phyloP scores from a whole-genome alignment of 2,113 vertebrate genomes.

The Turdus rufiventris region DNA sequence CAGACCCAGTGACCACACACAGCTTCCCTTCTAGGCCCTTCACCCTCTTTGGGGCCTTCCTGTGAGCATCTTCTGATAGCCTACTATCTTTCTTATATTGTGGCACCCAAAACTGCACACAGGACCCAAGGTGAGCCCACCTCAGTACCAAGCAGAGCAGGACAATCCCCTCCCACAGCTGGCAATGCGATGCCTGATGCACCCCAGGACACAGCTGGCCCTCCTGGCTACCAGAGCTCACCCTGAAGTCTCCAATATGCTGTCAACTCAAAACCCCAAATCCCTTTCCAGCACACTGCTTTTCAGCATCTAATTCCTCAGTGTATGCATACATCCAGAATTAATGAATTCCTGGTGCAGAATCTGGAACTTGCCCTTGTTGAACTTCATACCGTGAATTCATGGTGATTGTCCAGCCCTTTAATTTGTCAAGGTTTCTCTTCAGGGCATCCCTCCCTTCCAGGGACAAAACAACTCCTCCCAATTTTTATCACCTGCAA shows the following conservation, averaged over 20 bases:
- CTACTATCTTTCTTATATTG: not conserved
- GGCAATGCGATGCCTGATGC: not conserved
- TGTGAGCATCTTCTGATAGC: not conserved
- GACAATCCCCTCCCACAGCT: not conserved
- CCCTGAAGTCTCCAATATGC: no score
- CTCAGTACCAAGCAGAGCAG: fast-evolving
- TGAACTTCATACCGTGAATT: not conserved
- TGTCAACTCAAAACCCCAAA: not conserved
- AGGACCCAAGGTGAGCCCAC: not conserved
- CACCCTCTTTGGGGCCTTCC: no score
- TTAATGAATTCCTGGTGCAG: not conserved
- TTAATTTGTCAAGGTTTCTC: not conserved
- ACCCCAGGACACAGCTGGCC: fast-evolving
- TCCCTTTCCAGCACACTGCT: not conserved
- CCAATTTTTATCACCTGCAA: not conserved
- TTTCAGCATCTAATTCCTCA: not conserved
- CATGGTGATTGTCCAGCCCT: not conserved
- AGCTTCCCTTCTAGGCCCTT: not conserved
- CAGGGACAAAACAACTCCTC: not conserved
- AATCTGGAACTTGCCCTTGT: not conserved
- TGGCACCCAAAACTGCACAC: not conserved
- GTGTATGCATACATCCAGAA: not conserved
- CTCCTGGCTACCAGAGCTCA: not conserved
- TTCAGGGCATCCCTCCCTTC: not conserved
- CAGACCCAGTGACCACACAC: no score